These are phyloP conservation scores for Paramormyrops hopkinsi DNA, from an alignment of 2,797 vertebrate species.

Conservation along the genomic window DNA sequence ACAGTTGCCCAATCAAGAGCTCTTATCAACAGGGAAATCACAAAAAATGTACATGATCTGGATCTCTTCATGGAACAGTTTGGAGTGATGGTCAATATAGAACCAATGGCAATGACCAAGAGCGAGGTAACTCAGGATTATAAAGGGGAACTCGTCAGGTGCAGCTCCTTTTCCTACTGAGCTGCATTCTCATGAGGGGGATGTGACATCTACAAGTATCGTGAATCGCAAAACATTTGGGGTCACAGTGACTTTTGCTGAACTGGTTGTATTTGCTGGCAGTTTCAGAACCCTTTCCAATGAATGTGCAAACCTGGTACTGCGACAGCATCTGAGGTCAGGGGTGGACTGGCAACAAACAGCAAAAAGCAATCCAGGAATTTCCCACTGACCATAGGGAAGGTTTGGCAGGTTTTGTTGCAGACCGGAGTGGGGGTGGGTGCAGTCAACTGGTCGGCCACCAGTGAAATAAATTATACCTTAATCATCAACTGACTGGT, in stretches of 20 bases:
- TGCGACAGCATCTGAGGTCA: not conserved
- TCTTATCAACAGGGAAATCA: not conserved
- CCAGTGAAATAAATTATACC: not conserved
- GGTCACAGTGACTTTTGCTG: not conserved
- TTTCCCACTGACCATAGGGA: not conserved
- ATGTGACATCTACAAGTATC: not conserved
- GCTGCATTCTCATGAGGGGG: not conserved
- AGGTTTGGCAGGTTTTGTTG: not conserved
- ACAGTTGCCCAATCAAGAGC: not conserved
- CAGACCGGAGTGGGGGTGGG: not conserved
- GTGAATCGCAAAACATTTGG: not conserved
- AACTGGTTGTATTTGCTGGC: not conserved
- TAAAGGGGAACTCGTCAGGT: not conserved
- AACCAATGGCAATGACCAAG: not conserved
- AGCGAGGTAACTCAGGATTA: not conserved
- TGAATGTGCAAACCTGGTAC: not conserved
- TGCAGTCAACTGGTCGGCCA: not conserved
- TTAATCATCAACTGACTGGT: not conserved
- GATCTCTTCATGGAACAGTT: not conserved
- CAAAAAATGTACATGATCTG: not conserved
- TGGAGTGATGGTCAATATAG: not conserved
- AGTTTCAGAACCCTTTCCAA: not conserved
- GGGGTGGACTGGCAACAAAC: not conserved
- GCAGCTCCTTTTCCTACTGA: not conserved
- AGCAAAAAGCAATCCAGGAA: not conserved